These are phyloP conservation scores for Campopleginae sp. DNA, from an alignment of 2,888 invertebrate species.

Conservation along the genomic window DNA sequence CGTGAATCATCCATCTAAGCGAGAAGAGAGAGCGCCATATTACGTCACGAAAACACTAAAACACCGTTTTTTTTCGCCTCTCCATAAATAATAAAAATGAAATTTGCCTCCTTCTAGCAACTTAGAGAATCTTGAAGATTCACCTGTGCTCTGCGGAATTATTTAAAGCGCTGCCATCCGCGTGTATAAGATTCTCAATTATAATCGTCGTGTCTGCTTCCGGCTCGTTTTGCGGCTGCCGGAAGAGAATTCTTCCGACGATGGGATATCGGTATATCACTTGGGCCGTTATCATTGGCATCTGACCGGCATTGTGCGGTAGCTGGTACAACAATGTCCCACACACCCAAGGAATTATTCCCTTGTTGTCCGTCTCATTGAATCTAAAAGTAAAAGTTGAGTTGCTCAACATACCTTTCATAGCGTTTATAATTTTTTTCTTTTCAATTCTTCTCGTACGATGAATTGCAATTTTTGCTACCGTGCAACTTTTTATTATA, in stretches of 20 bases:
- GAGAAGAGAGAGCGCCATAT: slow-evolving; percentile 46
- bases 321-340: slow-evolving; percentile 88
- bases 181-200: slow-evolving; percentile 93
- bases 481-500: background rate
- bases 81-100: slow-evolving; percentile 31
- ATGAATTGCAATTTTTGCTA: background rate
- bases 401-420: background rate
- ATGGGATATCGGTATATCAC: slow-evolving; percentile 94
- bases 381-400: slow-evolving; percentile 84
- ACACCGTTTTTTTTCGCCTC: slow-evolving; percentile 35
- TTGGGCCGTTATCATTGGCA: slow-evolving; percentile 91
- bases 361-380: slow-evolving; percentile 84
- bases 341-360: slow-evolving; percentile 87
- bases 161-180: slow-evolving; percentile 92
- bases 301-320: slow-evolving; percentile 88
- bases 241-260: slow-evolving; percentile 92
- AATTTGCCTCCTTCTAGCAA: background rate
- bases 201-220: slow-evolving; percentile 94
- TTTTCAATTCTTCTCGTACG: background rate
- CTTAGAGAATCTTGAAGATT: slow-evolving; percentile 5
- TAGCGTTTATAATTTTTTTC: background rate
- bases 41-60: slow-evolving; percentile 43
- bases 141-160: slow-evolving; percentile 88
- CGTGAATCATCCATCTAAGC: slow-evolving; percentile 93
- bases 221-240: slow-evolving; percentile 92